These are phyloP conservation scores for Melitaea athalia DNA, from an alignment of 2,888 invertebrate species.

Conservation along the genomic window DNA sequence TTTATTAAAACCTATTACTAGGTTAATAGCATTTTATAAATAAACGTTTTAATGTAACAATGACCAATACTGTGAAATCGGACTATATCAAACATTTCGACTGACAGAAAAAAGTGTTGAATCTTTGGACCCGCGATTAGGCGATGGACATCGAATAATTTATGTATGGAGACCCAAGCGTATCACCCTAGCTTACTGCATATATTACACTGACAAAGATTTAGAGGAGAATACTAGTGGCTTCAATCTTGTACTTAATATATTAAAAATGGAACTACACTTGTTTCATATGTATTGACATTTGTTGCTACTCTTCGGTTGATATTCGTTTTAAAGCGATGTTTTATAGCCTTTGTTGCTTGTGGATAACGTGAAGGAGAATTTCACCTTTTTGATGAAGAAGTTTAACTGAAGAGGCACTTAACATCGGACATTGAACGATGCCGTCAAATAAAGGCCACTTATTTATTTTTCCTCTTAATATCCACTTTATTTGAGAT, in stretches of 20 bases:
- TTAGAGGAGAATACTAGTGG: slow-evolving; percentile 10
- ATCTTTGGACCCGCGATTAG: slow-evolving; percentile 62
- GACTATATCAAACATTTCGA: slow-evolving; percentile 18
- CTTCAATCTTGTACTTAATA: not conserved
- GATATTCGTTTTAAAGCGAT: no score
- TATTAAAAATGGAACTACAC: not conserved
- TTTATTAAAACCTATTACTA: no score
- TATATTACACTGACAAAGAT: slow-evolving; percentile 40
- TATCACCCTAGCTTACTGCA: slow-evolving; percentile 30
- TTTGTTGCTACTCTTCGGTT: no score
- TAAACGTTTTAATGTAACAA: not conserved
- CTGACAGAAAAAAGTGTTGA: slow-evolving; percentile 60
- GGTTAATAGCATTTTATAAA: not conserved
- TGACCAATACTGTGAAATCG: slow-evolving; percentile 4
- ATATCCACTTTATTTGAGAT: no score
- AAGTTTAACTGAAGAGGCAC: no score
- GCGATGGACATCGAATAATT: slow-evolving; percentile 61
- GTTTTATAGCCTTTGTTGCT: no score
- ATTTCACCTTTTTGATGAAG: no score
- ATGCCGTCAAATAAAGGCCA: no score
- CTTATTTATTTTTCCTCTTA: no score
- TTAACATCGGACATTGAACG: no score
- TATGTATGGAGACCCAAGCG: slow-evolving; percentile 52
- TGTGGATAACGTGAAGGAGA: no score
- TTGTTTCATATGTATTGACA: not conserved